These are phyloP conservation scores for Callionymus lyra DNA, from an alignment of 2,113 vertebrate genomes.

Conservation along the genomic window DNA sequence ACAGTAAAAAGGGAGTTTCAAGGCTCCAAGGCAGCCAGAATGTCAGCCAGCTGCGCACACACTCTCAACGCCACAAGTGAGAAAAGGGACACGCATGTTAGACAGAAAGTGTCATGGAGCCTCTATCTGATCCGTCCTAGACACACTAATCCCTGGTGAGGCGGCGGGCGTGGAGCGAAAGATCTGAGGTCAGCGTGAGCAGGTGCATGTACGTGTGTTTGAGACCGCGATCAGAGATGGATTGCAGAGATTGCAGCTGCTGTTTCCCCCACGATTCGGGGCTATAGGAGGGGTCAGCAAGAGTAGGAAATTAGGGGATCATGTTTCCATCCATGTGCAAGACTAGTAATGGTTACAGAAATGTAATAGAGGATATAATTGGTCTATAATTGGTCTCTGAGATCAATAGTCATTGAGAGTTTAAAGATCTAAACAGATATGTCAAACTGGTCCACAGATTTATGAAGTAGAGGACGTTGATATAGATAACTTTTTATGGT, in stretches of 20 bases:
- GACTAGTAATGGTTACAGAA: no score
- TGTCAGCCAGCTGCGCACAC: slow-evolving; percentile 8
- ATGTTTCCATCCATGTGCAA: no score
- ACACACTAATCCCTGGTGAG: slow-evolving; percentile 52
- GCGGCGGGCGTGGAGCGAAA: slow-evolving; percentile 23
- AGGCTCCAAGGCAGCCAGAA: no score
- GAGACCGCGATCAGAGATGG: slow-evolving; percentile 49
- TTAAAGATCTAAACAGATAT: no score
- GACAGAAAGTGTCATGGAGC: slow-evolving; percentile 17
- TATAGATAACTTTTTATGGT: no score
- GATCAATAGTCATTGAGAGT: no score
- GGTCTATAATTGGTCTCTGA: no score
- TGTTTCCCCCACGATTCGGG: slow-evolving; percentile 15
- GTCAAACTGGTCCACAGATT: no score
- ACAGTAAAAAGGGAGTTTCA: no score
- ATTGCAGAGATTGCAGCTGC: slow-evolving; percentile 45
- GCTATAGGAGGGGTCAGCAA: background rate
- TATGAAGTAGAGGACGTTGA: no score
- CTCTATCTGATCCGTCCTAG: slow-evolving; percentile 38
- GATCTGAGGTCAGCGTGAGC: slow-evolving; percentile 45
- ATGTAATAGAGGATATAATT: no score
- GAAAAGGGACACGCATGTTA: slow-evolving; percentile 22
- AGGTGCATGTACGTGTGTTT: slow-evolving; percentile 35
- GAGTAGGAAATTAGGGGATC: slow-evolving; percentile 1
- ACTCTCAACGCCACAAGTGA: slow-evolving; percentile 28